Percentiles rank a stretch among this genome's conserved stretches.
phyloP scores from a whole-genome alignment of 1,140 invertebrate species.

The Ooceraea biroi region DNA sequence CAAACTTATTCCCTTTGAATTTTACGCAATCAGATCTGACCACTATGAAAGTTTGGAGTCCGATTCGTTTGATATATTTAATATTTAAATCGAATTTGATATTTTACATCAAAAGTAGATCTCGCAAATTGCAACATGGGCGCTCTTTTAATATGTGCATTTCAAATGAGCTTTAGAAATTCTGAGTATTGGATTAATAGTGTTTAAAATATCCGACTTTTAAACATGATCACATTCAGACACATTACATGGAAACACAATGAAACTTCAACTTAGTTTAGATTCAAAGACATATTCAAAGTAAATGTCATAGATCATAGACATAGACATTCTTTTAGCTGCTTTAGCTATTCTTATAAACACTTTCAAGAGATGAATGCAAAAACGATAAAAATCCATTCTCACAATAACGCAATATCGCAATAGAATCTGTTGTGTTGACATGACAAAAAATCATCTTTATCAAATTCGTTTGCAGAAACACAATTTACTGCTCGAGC shows the following conservation, averaged over 20 bases:
- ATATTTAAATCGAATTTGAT: not conserved
- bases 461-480: constrained; percentile 9
- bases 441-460: not conserved
- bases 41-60: not conserved
- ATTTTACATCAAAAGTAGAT: not conserved
- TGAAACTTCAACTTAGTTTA: no score
- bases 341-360: no score
- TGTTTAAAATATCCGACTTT: no score
- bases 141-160: no score
- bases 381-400: constrained; percentile 16
- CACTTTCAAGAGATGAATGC: no score
- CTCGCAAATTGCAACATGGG: not conserved
- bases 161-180: no score
- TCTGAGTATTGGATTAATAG: no score
- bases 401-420: constrained; percentile 23
- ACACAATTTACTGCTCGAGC: not conserved
- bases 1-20: not conserved
- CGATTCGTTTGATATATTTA: not conserved
- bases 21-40: not conserved
- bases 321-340: no score
- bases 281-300: no score
- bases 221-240: no score
- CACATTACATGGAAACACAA: no score
- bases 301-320: no score
- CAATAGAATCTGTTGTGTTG: constrained; percentile 22